Conservation (phyloP, 2,888 invertebrate species). For the Aproaerema taeniolella region DNA sequence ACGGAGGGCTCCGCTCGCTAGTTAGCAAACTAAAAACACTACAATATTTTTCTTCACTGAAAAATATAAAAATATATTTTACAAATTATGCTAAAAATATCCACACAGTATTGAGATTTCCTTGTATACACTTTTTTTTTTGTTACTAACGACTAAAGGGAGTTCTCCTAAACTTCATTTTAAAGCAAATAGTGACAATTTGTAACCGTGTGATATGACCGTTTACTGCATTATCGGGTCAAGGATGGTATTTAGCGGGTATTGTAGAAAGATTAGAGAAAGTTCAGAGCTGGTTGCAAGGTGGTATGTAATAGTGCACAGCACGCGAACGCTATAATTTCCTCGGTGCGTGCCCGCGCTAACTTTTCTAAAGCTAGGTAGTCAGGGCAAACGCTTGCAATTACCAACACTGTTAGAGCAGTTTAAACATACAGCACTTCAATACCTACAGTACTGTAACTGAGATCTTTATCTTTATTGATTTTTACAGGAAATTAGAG, state of each 20-base stretch:
- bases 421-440: not conserved
- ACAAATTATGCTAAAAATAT: no score
- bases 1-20: no score
- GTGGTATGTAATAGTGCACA: constrained; percentile 34
- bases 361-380: not conserved
- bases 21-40: no score
- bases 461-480: not conserved
- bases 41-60: no score
- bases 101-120: no score
- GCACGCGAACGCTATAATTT: constrained; percentile 43
- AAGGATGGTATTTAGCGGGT: constrained; percentile 49
- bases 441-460: no score
- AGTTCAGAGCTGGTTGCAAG: constrained; percentile 33
- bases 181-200: no score
- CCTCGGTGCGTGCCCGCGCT: constrained; percentile 10
- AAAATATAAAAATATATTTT: no score
- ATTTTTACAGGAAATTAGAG: no score
- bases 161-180: no score
- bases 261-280: constrained; percentile 50
- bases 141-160: no score
- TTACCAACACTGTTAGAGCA: not conserved
- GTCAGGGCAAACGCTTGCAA: not conserved
- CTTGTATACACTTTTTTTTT: no score
- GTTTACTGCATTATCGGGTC: constrained; percentile 34
- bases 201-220: not conserved